Percentiles rank a stretch among this genome's conserved stretches.
Conservation (phyloP, 2,888 invertebrate genomes). For the Colletes collaris region DNA sequence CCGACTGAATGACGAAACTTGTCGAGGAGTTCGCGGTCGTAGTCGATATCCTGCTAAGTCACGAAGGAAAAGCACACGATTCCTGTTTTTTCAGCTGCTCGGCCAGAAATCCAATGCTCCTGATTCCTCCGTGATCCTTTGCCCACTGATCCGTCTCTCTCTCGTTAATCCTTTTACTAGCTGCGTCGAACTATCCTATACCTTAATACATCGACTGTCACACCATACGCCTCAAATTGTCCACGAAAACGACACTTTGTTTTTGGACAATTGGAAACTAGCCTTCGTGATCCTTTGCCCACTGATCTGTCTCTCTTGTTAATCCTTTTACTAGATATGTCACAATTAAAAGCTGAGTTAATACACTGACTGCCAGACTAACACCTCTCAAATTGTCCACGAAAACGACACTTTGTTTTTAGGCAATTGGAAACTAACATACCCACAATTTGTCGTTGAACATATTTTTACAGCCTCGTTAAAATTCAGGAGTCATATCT, state of each 20-base stretch:
- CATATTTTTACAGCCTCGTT: too few relatives aligned
- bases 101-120: not conserved
- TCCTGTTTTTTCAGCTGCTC: not conserved
- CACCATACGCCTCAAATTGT: too few relatives aligned
- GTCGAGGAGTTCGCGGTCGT: conserved; percentile 26
- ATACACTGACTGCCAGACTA: too few relatives aligned
- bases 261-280: too few relatives aligned
- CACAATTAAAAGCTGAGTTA: too few relatives aligned
- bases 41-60: conserved; percentile 37
- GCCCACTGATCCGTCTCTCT: not conserved
- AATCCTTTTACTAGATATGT: not conserved
- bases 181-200: not conserved
- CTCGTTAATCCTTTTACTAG: not conserved
- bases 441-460: too few relatives aligned
- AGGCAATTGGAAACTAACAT: too few relatives aligned
- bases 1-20: conserved; percentile 38
- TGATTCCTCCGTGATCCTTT: not conserved
- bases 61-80: conserved; percentile 9
- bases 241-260: too few relatives aligned
- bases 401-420: too few relatives aligned
- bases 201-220: too few relatives aligned
- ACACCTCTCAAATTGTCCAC: too few relatives aligned
- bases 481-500: too few relatives aligned
- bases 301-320: not conserved
- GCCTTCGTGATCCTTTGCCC: not conserved